Evolutionary conservation across 2,888 invertebrate species (phyloP).

Genomic region (Sarcophaga subvicina): DNA sequence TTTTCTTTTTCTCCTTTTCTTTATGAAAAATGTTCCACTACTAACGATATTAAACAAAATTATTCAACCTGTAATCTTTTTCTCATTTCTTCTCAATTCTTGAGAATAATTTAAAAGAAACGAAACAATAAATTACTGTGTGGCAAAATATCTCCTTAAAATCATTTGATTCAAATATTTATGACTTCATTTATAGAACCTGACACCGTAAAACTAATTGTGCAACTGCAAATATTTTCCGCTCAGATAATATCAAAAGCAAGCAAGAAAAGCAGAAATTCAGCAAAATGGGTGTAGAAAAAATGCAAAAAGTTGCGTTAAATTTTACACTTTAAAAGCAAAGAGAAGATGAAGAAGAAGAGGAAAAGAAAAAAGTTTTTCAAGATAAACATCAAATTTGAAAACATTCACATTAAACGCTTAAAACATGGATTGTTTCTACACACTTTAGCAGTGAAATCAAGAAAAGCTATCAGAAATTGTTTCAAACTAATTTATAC

Average conservation of each 20-base stretch:
- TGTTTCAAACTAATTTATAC: too few species aligned
- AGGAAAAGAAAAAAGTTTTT: neutral
- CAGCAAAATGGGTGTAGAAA: neutral
- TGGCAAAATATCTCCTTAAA: neutral
- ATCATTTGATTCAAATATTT: conserved; percentile 45
- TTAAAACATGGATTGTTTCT: conserved; percentile 30
- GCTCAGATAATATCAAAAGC: conserved; percentile 9
- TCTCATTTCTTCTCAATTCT: too few species aligned
- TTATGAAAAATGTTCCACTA: too few species aligned
- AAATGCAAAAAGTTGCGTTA: conserved; percentile 15
- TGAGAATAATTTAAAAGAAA: too few species aligned
- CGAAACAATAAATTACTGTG: conserved; percentile 12
- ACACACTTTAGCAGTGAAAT: neutral
- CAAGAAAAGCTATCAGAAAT: too few species aligned
- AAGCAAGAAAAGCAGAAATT: neutral
- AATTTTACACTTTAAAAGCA: conserved; percentile 22
- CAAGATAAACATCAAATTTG: conserved; percentile 45
- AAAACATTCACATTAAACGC: conserved; percentile 32
- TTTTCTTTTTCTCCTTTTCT: too few species aligned
- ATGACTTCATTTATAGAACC: conserved; percentile 51
- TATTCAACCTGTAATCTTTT: too few species aligned
- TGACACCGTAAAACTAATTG: conserved; percentile 54
- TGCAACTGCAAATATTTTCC: conserved; percentile 46
- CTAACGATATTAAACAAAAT: too few species aligned
- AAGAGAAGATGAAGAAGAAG: neutral